phyloP scores from a whole-genome alignment of 2,888 invertebrate species.

The Agriopis marginaria region DNA sequence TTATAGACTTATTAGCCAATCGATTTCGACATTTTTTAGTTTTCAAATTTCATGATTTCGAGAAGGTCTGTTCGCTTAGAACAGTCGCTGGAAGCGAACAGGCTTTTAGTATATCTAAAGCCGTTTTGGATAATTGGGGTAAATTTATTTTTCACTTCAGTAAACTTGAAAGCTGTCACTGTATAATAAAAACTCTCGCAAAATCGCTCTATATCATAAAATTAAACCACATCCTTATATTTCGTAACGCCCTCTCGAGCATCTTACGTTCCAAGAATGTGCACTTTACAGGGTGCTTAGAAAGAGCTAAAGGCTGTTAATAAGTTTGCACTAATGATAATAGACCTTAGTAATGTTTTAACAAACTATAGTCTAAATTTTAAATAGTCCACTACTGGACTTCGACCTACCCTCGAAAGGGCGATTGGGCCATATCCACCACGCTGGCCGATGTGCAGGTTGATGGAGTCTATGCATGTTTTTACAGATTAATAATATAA shows the following conservation, averaged over 20 bases:
- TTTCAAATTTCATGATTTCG: too few species aligned
- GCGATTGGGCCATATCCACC: too few species aligned
- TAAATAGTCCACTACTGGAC: not conserved
- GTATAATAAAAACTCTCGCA: not conserved
- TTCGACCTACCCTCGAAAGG: too few species aligned
- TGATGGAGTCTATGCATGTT: not conserved
- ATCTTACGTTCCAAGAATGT: slow-evolving; percentile 49
- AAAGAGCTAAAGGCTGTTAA: slow-evolving; percentile 45
- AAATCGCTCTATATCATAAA: not conserved
- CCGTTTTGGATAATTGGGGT: too few species aligned
- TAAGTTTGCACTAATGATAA: slow-evolving; percentile 41
- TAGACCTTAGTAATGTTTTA: slow-evolving; percentile 28
- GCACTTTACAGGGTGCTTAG: slow-evolving; percentile 45
- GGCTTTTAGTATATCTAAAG: too few species aligned
- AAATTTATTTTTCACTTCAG: too few species aligned
- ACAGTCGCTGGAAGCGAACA: too few species aligned
- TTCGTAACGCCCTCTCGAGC: slow-evolving; percentile 43
- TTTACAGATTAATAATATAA: not conserved
- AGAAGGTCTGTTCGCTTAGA: too few species aligned
- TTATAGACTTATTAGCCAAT: too few species aligned
- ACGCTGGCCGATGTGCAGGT: too few species aligned
- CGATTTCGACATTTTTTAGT: too few species aligned
- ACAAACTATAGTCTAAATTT: slow-evolving; percentile 20
- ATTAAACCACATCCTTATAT: not conserved
- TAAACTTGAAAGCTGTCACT: too few species aligned